Conservation (phyloP, 2,113 vertebrate genomes). For the Ceyx margarethae region DNA sequence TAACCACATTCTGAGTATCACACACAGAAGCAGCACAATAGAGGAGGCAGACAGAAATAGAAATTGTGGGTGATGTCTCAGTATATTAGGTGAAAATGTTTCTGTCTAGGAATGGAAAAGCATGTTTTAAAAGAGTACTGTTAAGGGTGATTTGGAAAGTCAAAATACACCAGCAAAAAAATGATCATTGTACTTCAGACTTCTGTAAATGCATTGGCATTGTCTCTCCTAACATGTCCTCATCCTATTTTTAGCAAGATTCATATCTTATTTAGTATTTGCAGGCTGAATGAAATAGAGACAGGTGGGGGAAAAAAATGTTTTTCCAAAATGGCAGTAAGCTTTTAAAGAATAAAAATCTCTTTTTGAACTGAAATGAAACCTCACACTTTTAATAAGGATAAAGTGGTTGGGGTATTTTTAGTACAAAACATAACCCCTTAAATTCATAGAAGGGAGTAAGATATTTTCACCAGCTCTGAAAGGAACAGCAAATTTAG, state of each 20-base stretch:
- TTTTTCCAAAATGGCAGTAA: not conserved
- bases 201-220: not conserved
- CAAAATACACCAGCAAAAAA: not conserved
- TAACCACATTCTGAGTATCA: not conserved
- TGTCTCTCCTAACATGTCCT: not conserved
- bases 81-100: not conserved
- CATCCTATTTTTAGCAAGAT: constrained; percentile 13
- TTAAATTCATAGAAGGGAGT: not conserved
- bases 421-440: not conserved
- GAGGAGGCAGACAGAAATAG: constrained; percentile 19
- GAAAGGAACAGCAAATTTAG: not conserved
- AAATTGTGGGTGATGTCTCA: not conserved
- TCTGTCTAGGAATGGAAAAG: not conserved
- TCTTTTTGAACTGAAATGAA: not conserved
- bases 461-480: not conserved
- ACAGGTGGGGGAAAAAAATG: not conserved
- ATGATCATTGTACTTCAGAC: not conserved
- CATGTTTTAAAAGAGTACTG: not conserved
- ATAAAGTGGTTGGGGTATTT: accelerated
- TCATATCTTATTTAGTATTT: not conserved
- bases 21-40: not conserved
- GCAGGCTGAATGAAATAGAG: not conserved
- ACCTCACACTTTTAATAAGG: not conserved
- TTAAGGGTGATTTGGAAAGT: not conserved
- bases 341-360: not conserved